phyloP scores from a whole-genome alignment of 2,113 vertebrate species.

The Burhinus bistriatus region DNA sequence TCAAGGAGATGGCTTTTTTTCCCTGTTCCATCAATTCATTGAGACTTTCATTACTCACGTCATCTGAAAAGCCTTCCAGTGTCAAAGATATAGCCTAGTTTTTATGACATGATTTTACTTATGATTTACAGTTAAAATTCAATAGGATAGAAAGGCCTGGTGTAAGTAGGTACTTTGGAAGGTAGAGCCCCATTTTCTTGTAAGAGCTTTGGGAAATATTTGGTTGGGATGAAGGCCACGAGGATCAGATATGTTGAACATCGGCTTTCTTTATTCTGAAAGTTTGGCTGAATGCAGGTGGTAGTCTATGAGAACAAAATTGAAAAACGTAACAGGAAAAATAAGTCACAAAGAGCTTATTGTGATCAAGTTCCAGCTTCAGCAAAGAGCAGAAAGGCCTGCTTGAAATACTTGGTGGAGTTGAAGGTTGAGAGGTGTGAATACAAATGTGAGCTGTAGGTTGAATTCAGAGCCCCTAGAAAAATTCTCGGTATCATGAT shows the following conservation, averaged over 20 bases:
- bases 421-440: background rate
- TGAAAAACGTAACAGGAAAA: background rate
- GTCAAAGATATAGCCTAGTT: background rate
- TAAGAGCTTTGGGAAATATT: background rate
- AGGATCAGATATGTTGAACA: background rate
- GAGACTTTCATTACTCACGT: background rate
- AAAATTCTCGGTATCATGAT: background rate
- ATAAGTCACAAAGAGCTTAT: background rate
- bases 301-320: background rate
- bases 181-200: background rate
- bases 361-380: background rate
- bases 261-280: background rate
- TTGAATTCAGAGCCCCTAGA: background rate
- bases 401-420: background rate
- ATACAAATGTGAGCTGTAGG: background rate
- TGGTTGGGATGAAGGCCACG: background rate
- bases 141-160: background rate
- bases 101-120: background rate
- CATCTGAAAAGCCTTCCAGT: background rate
- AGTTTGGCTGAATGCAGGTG: background rate
- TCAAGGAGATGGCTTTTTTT: background rate
- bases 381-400: background rate
- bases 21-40: background rate
- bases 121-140: background rate
- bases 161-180: background rate